A percentile compares a stretch with the other conserved stretches of the same genome.
Evolutionary conservation across 2,888 invertebrate species (phyloP).

Genomic region (Coenonympha glycerion): DNA sequence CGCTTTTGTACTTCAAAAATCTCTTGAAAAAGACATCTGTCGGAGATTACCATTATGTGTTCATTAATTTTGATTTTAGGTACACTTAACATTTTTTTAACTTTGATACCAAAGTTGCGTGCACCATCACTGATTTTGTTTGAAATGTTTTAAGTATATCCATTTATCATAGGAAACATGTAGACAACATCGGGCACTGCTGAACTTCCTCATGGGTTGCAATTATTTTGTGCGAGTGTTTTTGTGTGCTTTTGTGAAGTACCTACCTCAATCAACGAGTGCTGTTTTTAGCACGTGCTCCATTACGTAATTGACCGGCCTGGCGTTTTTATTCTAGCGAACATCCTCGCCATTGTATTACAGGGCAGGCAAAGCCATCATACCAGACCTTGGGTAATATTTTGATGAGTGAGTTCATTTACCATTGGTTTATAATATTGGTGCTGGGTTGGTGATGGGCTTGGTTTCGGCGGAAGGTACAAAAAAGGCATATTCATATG

Average conservation of each 20-base stretch:
- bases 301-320: slow-evolving; percentile 50
- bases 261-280: slow-evolving; percentile 30
- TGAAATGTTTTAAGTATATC: slow-evolving; percentile 33
- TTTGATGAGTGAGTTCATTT: slow-evolving; percentile 65
- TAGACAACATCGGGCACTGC: slow-evolving; percentile 32
- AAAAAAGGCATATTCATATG: slow-evolving; percentile 1
- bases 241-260: slow-evolving; percentile 41
- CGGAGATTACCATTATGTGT: slow-evolving; percentile 41
- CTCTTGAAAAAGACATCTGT: slow-evolving; percentile 59
- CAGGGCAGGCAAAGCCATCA: slow-evolving; percentile 35
- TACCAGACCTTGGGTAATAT: slow-evolving; percentile 50
- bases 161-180: slow-evolving; percentile 22
- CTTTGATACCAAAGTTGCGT: slow-evolving; percentile 28
- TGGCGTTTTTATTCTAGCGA: slow-evolving; percentile 61
- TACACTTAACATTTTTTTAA: slow-evolving; percentile 31
- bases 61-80: slow-evolving; percentile 32
- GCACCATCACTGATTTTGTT: slow-evolving; percentile 55
- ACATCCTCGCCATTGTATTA: slow-evolving; percentile 50
- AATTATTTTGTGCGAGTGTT: slow-evolving; percentile 37
- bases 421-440: slow-evolving; percentile 66
- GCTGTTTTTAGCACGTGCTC: slow-evolving; percentile 38
- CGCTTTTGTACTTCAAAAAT: slow-evolving; percentile 23
- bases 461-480: slow-evolving; percentile 6
- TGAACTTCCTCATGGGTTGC: slow-evolving; percentile 41
- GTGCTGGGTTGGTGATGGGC: slow-evolving; percentile 58